Evolutionary conservation across 2,797 vertebrate genomes (phyloP), one percentile per base, ranked within the genome.

Genomic region (Melanotaenia boesemani): DNA sequence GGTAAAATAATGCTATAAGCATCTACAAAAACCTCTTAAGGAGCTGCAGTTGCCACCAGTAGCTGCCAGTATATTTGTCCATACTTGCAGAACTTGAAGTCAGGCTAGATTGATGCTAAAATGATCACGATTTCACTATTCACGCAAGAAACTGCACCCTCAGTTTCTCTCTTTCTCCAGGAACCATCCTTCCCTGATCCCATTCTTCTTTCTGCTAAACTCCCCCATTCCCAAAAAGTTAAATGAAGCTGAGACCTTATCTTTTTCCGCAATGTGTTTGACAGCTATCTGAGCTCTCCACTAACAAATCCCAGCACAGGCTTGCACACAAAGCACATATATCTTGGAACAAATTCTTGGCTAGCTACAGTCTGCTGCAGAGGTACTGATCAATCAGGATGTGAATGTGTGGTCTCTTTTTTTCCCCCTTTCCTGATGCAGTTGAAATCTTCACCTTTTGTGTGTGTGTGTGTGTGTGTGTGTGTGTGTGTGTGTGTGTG

Each of bases 231-330:
- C 73, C 24, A 50, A 65, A 70, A 70, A 68, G 46, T 55, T 5
- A 72, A 85, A 85, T 85, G 46, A 77, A 82, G 74, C 63, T 73
- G 81, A 37, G 59, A 50, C 28, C 67, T 59, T 36, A 60, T 72
- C 16, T 62, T 62, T 76, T 77, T 85, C 64, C 52, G 72, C 79
- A 86, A 80, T 83, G 62, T 74, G 72, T 69, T 82, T 90, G 85
- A 90, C 87, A 83, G 86, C 72, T 84, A 54, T 71, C 68, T 28
- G 6, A 20, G 63, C 61, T 80, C 70, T 77, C 58, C 71, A 55
- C 71, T 68, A 82, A 82, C 79, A 77, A 79, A 86, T 79, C 32
- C 71, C 41, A 76, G 56, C 60, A 28, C 63, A 59, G 34, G 52
- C 71, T 58, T 32, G 34, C 46, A 72, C 76, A 28, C 55, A 55